Conservation (phyloP, 2,888 invertebrate genomes). For the Macrophya annulata region DNA sequence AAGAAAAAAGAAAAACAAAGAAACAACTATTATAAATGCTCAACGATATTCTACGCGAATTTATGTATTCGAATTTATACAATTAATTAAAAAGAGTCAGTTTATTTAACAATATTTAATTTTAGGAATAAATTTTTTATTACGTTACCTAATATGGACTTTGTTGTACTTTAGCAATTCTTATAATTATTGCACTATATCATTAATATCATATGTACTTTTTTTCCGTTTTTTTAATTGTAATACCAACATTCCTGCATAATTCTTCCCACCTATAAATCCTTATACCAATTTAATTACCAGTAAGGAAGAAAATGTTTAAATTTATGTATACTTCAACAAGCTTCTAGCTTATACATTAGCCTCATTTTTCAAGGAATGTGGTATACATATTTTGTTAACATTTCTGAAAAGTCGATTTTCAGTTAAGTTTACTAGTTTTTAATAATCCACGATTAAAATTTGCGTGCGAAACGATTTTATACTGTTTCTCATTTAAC, state of each 20-base stretch:
- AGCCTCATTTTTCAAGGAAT: constrained; percentile 31
- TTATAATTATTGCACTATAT: not conserved
- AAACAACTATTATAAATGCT: constrained; percentile 17
- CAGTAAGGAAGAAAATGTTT: not conserved
- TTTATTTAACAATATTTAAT: not conserved
- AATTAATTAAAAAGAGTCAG: not conserved
- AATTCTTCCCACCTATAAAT: not conserved
- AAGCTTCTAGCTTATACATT: not conserved
- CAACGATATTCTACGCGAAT: not conserved
- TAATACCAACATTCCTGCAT: not conserved
- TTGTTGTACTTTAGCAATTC: constrained; percentile 14
- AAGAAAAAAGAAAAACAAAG: not conserved
- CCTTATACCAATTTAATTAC: not conserved
- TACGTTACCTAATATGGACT: not conserved
- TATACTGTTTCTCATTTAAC: not conserved
- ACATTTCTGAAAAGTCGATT: not conserved
- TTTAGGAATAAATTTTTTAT: not conserved
- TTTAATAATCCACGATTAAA: not conserved
- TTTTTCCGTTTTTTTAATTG: not conserved
- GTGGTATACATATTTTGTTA: not conserved
- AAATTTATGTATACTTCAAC: not conserved
- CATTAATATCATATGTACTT: not conserved
- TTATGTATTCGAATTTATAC: too few relatives aligned
- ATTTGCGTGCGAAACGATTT: constrained; percentile 10
- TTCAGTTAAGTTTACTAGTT: not conserved